Base-by-base conservation (phyloP, 2,797 vertebrate species). In the Carcharodon carcharias region DNA sequence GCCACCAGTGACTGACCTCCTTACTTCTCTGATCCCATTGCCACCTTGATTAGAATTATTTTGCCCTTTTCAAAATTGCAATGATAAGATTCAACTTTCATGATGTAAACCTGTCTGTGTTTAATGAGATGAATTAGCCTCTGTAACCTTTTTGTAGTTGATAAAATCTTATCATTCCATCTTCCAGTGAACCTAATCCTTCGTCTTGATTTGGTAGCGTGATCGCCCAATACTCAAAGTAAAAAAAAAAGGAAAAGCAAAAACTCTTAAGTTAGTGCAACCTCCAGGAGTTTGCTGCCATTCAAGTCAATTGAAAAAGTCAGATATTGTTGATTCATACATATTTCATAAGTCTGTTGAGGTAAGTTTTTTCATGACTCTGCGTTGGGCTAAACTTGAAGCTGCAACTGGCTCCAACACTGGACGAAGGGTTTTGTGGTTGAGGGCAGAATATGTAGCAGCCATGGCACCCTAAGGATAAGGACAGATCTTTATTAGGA, bases 351-450 rank as follows among this genome's bases (percentile, higher is more conserved):
- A 98, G 98, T 99, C 99, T 96, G 99, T 99, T 96, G 99, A 99
- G 96, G 99, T 99, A 98, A 98, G 98, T 96, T 99, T 99, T 98
- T 99, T 99, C 99, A 99, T 99, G 98, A 98, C 99, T 97, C 99
- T 98, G 97, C 99, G 98, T 97, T 99, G 99, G 97, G 99, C 99
- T 98, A 99, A 98, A 97, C 98, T 98, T 96, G 99, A 99, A 88
- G 99, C 99, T 95, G 99, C 99, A 97, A 99, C 99, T 50, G 99
- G 99, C 97, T 99, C 99, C 96, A 99, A 97, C 97, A 99, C 98
- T 61, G 99, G 99, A 97, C 99, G 99, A 97, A 98, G 99, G 16
- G 99, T 98, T 98, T 99, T 99, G 97, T 99, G 98, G 97, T 99
- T 99, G 98, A 99, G 97, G 96, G 98, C 98, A 96, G 99, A 99